Evolutionary conservation across 2,888 invertebrate genomes (phyloP).

Genomic region (Tipula helvola): DNA sequence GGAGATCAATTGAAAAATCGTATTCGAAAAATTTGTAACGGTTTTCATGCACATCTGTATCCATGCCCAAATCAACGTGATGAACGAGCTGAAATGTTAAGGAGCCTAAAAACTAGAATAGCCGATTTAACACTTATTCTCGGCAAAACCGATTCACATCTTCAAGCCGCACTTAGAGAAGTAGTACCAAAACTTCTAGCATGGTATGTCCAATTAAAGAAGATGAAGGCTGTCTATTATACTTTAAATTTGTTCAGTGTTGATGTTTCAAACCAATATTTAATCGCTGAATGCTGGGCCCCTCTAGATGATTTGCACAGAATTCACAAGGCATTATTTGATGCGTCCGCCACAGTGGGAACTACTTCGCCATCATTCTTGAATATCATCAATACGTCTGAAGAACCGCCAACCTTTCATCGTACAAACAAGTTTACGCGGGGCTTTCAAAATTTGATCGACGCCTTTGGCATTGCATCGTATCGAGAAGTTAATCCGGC

Average conservation of each 20-base stretch:
- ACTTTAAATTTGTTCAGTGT: constrained; percentile 85
- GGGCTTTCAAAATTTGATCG: constrained; percentile 87
- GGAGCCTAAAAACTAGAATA: constrained; percentile 66
- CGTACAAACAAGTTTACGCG: constrained; percentile 84
- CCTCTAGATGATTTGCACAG: constrained; percentile 55
- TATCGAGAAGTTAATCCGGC: constrained; percentile 91
- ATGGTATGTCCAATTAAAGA: constrained; percentile 72
- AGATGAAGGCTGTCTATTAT: constrained; percentile 90
- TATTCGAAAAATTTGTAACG: constrained; percentile 80
- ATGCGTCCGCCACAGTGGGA: constrained; percentile 72
- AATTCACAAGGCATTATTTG: constrained; percentile 64
- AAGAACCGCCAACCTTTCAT: constrained; percentile 83
- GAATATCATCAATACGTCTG: constrained; percentile 70
- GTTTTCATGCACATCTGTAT: constrained; percentile 75
- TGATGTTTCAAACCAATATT: constrained; percentile 80
- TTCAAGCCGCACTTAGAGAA: constrained; percentile 62
- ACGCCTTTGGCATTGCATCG: constrained; percentile 84
- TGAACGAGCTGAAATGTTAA: constrained; percentile 70
- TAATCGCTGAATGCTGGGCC: constrained; percentile 85
- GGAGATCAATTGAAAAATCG: constrained; percentile 74
- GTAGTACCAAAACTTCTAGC: constrained; percentile 70
- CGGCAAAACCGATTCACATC: constrained; percentile 73
- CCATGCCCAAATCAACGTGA: constrained; percentile 70
- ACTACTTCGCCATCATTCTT: constrained; percentile 87
- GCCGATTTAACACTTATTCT: constrained; percentile 69